Percentiles rank a stretch among this genome's conserved stretches.
Conservation (phyloP, 2,797 vertebrate species). For the Nothura maculosa region DNA sequence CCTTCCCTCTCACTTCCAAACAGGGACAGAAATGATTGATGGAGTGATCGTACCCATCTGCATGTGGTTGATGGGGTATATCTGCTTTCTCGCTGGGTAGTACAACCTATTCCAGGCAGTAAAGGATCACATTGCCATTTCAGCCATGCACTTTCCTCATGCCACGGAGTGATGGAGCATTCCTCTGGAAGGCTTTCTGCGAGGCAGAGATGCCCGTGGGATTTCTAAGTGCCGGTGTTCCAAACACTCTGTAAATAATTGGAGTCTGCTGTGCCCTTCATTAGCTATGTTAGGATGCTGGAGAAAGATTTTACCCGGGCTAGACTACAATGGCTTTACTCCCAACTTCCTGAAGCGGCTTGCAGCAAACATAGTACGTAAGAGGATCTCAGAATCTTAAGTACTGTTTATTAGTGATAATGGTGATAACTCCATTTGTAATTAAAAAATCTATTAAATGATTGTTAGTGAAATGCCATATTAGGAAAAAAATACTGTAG, state of each 20-base stretch:
- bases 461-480: neutral
- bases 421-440: neutral
- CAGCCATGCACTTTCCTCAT: neutral
- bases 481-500: neutral
- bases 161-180: neutral
- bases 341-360: neutral
- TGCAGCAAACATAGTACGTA: neutral
- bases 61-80: neutral
- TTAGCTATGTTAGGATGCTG: neutral
- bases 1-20: neutral
- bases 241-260: neutral
- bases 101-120: neutral
- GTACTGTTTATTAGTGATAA: neutral
- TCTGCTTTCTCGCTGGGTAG: neutral
- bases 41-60: neutral
- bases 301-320: neutral
- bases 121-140: neutral
- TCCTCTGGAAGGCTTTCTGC: neutral
- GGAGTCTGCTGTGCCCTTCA: neutral
- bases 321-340: neutral
- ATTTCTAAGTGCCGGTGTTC: slow-evolving; percentile 16
- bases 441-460: neutral
- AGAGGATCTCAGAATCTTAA: neutral
- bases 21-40: neutral
- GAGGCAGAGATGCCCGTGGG: neutral